phyloP scores from a whole-genome alignment of 2,797 vertebrate genomes.

The Tokudaia muenninki region DNA sequence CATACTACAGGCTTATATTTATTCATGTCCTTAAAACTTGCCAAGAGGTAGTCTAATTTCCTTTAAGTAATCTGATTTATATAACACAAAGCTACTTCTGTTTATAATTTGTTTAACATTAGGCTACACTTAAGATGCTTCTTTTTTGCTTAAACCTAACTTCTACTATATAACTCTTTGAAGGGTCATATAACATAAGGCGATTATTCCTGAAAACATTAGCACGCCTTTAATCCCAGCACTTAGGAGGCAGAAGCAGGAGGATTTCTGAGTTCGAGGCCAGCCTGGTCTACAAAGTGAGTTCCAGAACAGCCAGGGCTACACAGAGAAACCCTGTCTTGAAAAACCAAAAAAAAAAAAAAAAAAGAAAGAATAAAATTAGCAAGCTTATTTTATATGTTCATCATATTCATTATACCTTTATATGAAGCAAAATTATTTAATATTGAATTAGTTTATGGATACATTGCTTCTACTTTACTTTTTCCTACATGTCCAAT shows the following conservation, averaged over 20 bases:
- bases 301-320: too few relatives aligned
- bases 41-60: not conserved
- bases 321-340: too few relatives aligned
- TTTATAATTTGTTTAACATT: constrained; percentile 3
- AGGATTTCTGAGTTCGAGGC: too few relatives aligned
- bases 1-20: not conserved
- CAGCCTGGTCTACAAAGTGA: too few relatives aligned
- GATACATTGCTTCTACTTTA: not conserved
- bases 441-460: not conserved
- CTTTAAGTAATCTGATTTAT: not conserved
- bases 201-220: too few relatives aligned
- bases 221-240: too few relatives aligned
- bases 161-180: not conserved
- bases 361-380: too few relatives aligned
- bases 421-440: not conserved
- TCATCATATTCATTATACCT: not conserved
- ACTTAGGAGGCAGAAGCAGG: too few relatives aligned
- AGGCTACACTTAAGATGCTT: not conserved
- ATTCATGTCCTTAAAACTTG: not conserved
- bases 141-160: not conserved
- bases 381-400: not conserved
- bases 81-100: not conserved
- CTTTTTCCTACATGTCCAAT: not conserved
- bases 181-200: not conserved
- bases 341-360: too few relatives aligned